phyloP scores from a whole-genome alignment of 2,888 invertebrate genomes.

The Bursaphelenchus okinawaensis region DNA sequence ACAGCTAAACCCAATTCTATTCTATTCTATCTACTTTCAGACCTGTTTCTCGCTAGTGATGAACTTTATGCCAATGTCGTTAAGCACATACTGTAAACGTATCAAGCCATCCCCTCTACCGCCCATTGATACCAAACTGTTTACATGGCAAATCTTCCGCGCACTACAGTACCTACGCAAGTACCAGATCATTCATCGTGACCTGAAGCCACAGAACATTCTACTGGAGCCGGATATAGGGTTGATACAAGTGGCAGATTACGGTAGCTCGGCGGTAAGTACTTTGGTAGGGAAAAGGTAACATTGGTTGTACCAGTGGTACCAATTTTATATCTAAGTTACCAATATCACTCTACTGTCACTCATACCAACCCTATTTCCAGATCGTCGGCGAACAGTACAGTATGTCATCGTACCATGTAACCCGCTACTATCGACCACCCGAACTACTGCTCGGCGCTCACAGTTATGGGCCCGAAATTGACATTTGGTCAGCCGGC shows the following conservation, averaged over 20 bases:
- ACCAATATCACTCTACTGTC: too few species aligned
- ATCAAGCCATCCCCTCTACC: neutral
- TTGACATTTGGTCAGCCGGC: constrained; percentile 63
- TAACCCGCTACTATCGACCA: constrained; percentile 65
- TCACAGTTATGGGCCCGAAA: constrained; percentile 90
- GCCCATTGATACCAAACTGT: constrained; percentile 21
- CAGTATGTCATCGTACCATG: constrained; percentile 38
- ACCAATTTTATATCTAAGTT: too few species aligned
- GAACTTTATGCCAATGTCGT: constrained; percentile 35
- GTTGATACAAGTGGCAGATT: constrained; percentile 87
- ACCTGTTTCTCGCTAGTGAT: constrained; percentile 35
- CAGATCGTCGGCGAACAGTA: constrained; percentile 12
- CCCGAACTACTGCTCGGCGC: constrained; percentile 53
- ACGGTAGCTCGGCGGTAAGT: constrained; percentile 72
- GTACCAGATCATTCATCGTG: constrained; percentile 68
- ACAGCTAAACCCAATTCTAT: too few species aligned
- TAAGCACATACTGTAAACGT: constrained; percentile 30
- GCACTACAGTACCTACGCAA: constrained; percentile 24
- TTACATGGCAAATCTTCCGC: constrained; percentile 37
- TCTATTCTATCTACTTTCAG: too few species aligned
- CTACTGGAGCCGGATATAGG: constrained; percentile 84
- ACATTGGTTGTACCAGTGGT: neutral
- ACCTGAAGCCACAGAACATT: constrained; percentile 98
- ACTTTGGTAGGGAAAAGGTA: constrained; percentile 5
- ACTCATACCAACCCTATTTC: too few species aligned